phyloP scores from a whole-genome alignment of 2,113 vertebrate genomes.

The Thermophis baileyi region DNA sequence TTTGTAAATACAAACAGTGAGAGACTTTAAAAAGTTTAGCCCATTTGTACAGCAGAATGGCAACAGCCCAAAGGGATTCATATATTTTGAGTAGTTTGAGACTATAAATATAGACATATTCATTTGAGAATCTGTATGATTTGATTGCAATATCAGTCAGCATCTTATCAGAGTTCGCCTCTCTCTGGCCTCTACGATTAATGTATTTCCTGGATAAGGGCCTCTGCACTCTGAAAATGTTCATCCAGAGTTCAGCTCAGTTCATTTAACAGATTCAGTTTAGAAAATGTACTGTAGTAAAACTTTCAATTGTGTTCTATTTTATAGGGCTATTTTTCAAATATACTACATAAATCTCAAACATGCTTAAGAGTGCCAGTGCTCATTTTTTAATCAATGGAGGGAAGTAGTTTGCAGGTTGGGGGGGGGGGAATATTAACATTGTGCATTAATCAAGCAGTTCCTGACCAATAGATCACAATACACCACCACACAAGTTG shows the following conservation, averaged over 20 bases:
- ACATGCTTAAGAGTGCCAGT: constrained; percentile 58
- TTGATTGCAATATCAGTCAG: neutral
- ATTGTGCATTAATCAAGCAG: constrained; percentile 58
- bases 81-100: neutral
- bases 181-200: neutral
- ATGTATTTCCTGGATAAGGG: neutral
- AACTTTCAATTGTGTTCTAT: constrained; percentile 46
- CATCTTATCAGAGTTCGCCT: neutral
- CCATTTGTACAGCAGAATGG: neutral
- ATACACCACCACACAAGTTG: constrained; percentile 34
- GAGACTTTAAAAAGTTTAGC: neutral
- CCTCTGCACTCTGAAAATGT: neutral
- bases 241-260: neutral
- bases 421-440: too few species aligned
- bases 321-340: constrained; percentile 48
- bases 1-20: neutral
- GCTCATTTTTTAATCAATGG: constrained; percentile 63
- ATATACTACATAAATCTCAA: constrained; percentile 57
- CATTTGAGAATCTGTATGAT: neutral
- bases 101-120: too few species aligned
- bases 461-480: constrained; percentile 58
- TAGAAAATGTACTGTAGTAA: constrained; percentile 42
- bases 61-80: neutral
- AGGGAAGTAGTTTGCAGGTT: constrained; percentile 56
- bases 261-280: neutral